Conservation (phyloP, 2,113 vertebrate genomes). For the Tetraodon nigroviridis region DNA sequence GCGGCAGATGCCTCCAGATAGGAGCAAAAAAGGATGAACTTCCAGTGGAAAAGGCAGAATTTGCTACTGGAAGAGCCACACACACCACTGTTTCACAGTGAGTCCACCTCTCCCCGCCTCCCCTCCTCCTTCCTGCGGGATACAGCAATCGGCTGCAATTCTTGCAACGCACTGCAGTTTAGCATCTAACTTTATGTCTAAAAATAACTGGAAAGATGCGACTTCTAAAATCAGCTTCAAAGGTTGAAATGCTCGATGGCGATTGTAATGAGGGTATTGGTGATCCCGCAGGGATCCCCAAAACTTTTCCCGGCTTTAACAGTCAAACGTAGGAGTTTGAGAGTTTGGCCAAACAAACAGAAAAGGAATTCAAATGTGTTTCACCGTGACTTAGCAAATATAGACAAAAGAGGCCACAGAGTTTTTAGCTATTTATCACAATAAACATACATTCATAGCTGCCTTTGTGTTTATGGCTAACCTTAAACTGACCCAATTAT, state of each 20-base stretch:
- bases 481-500: too few relatives aligned
- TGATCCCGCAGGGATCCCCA: constrained; percentile 25
- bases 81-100: not conserved
- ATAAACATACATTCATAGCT: too few relatives aligned
- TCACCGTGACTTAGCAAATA: not conserved
- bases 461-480: too few relatives aligned
- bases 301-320: constrained; percentile 14
- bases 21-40: not conserved
- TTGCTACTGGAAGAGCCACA: not conserved
- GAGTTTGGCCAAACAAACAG: constrained; percentile 3
- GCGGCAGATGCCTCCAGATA: too few relatives aligned
- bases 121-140: not conserved
- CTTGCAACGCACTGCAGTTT: constrained; percentile 51
- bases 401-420: too few relatives aligned
- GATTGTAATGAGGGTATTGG: constrained; percentile 48
- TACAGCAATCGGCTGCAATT: constrained; percentile 65
- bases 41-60: constrained; percentile 1
- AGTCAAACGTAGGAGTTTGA: constrained; percentile 20
- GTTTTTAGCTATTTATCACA: too few relatives aligned
- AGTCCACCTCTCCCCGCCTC: constrained; percentile 7
- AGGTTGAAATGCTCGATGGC: constrained; percentile 43
- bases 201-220: constrained; percentile 42
- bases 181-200: constrained; percentile 33
- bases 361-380: constrained; percentile 2
- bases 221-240: constrained; percentile 54